Evolutionary conservation across 2,797 vertebrate species (phyloP).

Genomic region (Brachyrhaphis roseni): DNA sequence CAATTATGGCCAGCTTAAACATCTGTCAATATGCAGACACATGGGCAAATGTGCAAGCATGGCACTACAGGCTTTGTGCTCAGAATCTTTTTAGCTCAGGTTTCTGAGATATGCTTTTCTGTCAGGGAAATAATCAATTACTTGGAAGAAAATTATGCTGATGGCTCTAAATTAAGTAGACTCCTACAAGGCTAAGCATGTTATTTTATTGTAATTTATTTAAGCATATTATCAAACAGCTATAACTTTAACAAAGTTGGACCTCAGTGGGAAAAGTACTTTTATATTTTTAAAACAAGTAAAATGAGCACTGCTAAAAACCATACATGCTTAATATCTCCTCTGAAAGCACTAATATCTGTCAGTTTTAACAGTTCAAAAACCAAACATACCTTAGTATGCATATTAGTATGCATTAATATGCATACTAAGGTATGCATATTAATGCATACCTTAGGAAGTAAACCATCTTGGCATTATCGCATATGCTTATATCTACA

Average conservation of each 20-base stretch:
- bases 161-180: slow-evolving; percentile 12
- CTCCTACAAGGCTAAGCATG: background rate
- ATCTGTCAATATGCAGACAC: slow-evolving; percentile 63
- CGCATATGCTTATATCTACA: background rate
- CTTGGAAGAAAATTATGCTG: slow-evolving; percentile 10
- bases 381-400: background rate
- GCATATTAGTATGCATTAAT: background rate
- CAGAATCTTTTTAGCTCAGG: slow-evolving; percentile 44
- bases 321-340: background rate
- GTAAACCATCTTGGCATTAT: background rate
- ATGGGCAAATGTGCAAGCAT: slow-evolving; percentile 43
- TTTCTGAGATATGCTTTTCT: slow-evolving; percentile 31
- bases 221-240: background rate
- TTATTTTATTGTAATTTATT: background rate
- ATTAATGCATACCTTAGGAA: no score
- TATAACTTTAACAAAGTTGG: background rate
- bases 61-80: slow-evolving; percentile 46
- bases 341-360: background rate
- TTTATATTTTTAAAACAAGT: background rate
- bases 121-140: slow-evolving; percentile 8
- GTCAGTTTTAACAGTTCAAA: background rate
- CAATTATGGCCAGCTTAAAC: slow-evolving; percentile 76
- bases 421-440: no score
- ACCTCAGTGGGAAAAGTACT: background rate
- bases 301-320: no score